A percentile compares a stretch with the other conserved stretches of the same genome.
phyloP scores from a whole-genome alignment of 2,113 vertebrate species.

The Aphyosemion australe region DNA sequence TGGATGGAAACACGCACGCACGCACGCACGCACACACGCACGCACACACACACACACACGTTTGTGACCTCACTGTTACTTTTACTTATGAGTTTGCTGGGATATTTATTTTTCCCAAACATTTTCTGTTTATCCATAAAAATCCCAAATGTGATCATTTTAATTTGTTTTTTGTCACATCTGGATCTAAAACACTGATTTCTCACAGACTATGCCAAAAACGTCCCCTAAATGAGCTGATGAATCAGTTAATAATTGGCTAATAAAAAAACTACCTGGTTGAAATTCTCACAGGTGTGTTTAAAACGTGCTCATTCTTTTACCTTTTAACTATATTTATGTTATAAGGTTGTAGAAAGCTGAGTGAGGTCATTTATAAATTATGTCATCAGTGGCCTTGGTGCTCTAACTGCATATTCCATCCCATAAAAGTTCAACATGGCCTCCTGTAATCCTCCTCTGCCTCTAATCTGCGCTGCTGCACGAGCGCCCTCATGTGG shows the following conservation, averaged over 20 bases:
- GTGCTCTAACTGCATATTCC: conserved; percentile 42
- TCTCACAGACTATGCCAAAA: too few relatives aligned
- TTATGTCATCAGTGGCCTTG: conserved; percentile 58
- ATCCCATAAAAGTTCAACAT: conserved; percentile 71
- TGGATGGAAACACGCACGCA: conserved; percentile 15
- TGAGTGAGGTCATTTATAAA: conserved; percentile 60
- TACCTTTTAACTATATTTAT: neutral
- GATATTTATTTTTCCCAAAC: too few relatives aligned
- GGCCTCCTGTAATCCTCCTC: conserved; percentile 71
- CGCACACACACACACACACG: neutral
- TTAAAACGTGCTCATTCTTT: too few relatives aligned
- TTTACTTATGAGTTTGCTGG: too few relatives aligned
- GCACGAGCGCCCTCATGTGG: conserved; percentile 63
- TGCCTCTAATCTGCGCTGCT: conserved; percentile 33
- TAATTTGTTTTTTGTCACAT: too few relatives aligned
- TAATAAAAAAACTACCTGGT: too few relatives aligned
- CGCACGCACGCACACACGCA: neutral
- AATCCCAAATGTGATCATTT: too few relatives aligned
- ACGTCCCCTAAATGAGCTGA: too few relatives aligned
- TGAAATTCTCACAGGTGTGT: too few relatives aligned
- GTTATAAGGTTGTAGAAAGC: conserved; percentile 45
- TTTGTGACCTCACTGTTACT: neutral
- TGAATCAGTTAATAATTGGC: too few relatives aligned
- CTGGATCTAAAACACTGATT: too few relatives aligned
- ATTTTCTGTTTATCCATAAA: too few relatives aligned